Base-by-base conservation (phyloP, 2,113 vertebrate species). In the Microcebus tavaratra region DNA sequence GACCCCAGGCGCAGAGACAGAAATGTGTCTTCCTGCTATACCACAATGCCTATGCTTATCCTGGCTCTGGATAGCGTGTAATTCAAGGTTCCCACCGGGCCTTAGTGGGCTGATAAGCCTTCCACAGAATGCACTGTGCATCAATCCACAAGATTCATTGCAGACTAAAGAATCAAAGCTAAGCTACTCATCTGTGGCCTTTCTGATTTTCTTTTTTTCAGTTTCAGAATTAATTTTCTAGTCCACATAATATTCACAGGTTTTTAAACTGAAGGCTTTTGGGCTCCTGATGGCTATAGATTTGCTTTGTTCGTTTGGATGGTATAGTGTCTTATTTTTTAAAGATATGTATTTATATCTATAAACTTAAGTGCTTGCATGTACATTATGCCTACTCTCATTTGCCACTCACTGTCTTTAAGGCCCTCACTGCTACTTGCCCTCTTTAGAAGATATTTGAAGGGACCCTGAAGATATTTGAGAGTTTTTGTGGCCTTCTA, bases 201-300 rank as follows among this genome's bases (percentile, higher is more conserved):
- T 75, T 76, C 48, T 76, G 61, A 57, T 53, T 42, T 83, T 57
- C 45, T 8, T 59, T 34, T 31, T 92, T 94, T 67, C 20, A 90
- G 45, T 1, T 42, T 92, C 67, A 68, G 14, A 78, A 90, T 96
- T 91, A 57, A 79, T 82, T 95, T 93, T 96, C 68, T 23, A 93
- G 9, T 87, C 8, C 53, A n/a, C n/a, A 20, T 72, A 65, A 86
- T 75, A 70, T 45, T 95, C 57, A 29, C 13, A 80, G 20, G 12
- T n/a, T 85, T 81, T 65, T 72, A 79, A 61, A 79, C 5, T 31
- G 15, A 89, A 91, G 8, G 3, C 1, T 45, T 95, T 91, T 83
- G n/a, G 39, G 57, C 13, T 83, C 1, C 20, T 65, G 68, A 75
- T 27, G 3, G 21, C 23, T 91, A 55, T 14, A 89, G 36, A 72